These are phyloP conservation scores for Lasaia peninsularis DNA, from an alignment of 1,140 invertebrate genomes.

Conservation along the genomic window DNA sequence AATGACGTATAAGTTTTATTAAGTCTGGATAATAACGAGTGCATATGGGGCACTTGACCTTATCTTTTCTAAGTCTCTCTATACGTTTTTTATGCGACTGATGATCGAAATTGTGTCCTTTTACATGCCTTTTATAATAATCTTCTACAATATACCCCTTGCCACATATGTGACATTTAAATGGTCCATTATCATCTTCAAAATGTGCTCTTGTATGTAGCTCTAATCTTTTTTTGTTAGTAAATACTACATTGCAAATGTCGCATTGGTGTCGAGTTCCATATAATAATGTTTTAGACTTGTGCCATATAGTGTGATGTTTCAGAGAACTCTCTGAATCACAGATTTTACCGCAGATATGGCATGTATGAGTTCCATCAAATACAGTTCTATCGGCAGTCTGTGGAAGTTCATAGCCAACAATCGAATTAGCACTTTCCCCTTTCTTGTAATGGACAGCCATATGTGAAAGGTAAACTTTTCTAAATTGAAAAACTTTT, in stretches of 20 bases:
- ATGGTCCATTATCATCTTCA: conserved; percentile 60
- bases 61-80: conserved; percentile 56
- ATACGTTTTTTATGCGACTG: conserved; percentile 59
- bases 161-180: conserved; percentile 63
- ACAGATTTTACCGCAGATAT: conserved; percentile 64
- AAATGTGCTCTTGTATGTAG: conserved; percentile 62
- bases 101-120: conserved; percentile 68
- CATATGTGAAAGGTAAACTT: conserved; percentile 67
- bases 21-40: conserved; percentile 57
- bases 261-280: conserved; percentile 58
- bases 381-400: conserved; percentile 31
- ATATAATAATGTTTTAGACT: conserved; percentile 53
- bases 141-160: conserved; percentile 61
- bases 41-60: conserved; percentile 71
- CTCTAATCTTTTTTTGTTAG: conserved; percentile 57
- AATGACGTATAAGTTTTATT: conserved; percentile 60
- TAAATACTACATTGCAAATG: conserved; percentile 62
- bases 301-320: conserved; percentile 66
- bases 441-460: conserved; percentile 63
- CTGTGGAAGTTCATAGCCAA: conserved; percentile 39
- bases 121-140: conserved; percentile 55
- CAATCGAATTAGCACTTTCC: conserved; percentile 53
- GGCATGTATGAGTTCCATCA: conserved; percentile 57
- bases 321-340: conserved; percentile 63
- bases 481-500: conserved; percentile 57